Evolutionary conservation across 2,113 vertebrate species (phyloP), one percentile per base, ranked within the genome.

Genomic region (Australoheros scitulus): DNA sequence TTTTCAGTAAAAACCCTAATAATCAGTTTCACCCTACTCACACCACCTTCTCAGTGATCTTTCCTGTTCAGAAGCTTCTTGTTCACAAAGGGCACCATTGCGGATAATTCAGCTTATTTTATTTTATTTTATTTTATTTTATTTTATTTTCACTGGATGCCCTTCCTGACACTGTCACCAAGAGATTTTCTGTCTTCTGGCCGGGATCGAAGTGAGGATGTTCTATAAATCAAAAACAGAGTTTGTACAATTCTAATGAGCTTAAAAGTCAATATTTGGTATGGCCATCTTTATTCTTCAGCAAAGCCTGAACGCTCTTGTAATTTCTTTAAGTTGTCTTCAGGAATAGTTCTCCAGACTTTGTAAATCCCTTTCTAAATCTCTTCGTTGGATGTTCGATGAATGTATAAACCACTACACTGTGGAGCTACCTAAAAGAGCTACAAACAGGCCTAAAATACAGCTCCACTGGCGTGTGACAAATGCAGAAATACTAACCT

Each of bases 401-500:
- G 15, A 52, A 17, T 52, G 15, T 18, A 3, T 68, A 13, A 68
- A 24, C 43, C 8, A 0, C 64, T 68, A 18, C 38, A 68, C 41
- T 47, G 8, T 2, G 64, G 64, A 47, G 15, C 64, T 9, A 50
- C 26, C 41, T n/a, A 20, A 82, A 79, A 38, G 22, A 60, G n/a
- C 61, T 75, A 20, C 17, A n/a, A 1, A 4, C 43, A 59, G 26
- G 14, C 13, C 55, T 13, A 11, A 3, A 76, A 22, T 64, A 38
- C 8, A 59, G 9, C 20, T 60, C 43, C 55, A 38, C 32, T 56
- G 57, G 77, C 47, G 24, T 74, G 10, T 52, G 80, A 81, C 58
- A 61, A 61, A 56, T 43, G 24, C 82, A 85, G 18, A 32, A 32
- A 36, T 13, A 83, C 84, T 91, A 93, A 92, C 87, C 22, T 68